A percentile compares a stretch with the other conserved stretches of the same genome.
phyloP scores from a whole-genome alignment of 2,888 invertebrate species.

The Stenotaenia linearis region DNA sequence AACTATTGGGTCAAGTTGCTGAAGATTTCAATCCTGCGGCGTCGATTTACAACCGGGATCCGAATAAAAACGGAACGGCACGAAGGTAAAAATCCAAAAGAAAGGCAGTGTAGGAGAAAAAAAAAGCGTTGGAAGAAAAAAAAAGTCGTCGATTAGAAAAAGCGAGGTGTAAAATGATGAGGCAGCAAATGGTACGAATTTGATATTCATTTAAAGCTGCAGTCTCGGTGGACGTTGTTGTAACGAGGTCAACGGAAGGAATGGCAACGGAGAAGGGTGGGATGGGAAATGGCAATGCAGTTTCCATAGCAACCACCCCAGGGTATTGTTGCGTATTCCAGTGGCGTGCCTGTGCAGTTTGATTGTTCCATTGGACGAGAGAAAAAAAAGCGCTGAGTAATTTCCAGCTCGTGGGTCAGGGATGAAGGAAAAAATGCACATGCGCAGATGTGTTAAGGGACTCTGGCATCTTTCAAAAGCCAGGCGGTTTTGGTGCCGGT shows the following conservation, averaged over 20 bases:
- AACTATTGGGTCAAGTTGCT: constrained; percentile 76
- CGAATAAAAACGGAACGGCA: constrained; percentile 76
- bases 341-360: constrained; percentile 23
- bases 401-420: constrained; percentile 26
- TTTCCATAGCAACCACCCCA: constrained; percentile 17
- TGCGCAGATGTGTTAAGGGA: constrained; percentile 7
- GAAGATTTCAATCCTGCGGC: constrained; percentile 80
- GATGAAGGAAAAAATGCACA: background rate
- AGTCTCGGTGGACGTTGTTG: background rate
- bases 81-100: constrained; percentile 58
- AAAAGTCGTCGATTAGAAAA: background rate
- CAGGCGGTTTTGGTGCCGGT: background rate
- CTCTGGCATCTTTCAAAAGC: background rate
- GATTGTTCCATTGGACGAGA: constrained; percentile 21
- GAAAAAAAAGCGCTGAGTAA: constrained; percentile 16
- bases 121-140: constrained; percentile 2
- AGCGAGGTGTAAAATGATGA: constrained; percentile 13
- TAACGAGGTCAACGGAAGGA: constrained; percentile 15
- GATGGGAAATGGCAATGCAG: constrained; percentile 18
- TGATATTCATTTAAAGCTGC: constrained; percentile 19
- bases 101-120: background rate
- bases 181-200: constrained; percentile 24
- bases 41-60: constrained; percentile 89
- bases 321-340: constrained; percentile 24
- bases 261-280: constrained; percentile 11